Evolutionary conservation across 2,888 invertebrate genomes (phyloP).

Genomic region (Cantharis lateralis): DNA sequence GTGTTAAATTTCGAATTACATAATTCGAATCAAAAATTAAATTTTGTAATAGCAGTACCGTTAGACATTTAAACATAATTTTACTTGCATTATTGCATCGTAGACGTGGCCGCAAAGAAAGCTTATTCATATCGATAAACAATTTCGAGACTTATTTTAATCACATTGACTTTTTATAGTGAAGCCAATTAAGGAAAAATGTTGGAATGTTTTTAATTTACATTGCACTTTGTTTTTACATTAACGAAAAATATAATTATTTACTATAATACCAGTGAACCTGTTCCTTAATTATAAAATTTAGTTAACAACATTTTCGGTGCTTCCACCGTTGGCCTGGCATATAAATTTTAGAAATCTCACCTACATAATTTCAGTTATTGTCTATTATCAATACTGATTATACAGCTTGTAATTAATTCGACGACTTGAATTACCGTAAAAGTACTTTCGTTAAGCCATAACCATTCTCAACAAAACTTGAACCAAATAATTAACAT

Average conservation of each 20-base stretch:
- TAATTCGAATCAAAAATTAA: background rate
- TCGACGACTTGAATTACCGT: background rate
- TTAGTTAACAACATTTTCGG: no score
- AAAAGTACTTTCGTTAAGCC: background rate
- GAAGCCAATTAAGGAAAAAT: background rate
- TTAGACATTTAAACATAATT: background rate
- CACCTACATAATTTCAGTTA: no score
- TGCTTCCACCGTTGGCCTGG: no score
- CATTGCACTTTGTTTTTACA: background rate
- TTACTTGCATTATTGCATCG: background rate
- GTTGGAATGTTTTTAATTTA: background rate
- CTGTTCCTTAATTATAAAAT: background rate
- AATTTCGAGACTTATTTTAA: background rate
- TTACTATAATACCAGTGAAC: background rate
- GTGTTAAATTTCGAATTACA: background rate
- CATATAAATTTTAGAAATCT: background rate
- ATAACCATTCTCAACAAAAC: background rate
- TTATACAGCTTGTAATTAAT: no score
- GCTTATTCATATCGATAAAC: background rate
- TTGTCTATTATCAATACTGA: no score
- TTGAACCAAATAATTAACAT: background rate
- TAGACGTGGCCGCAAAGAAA: background rate
- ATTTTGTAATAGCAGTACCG: background rate
- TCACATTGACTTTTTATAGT: background rate
- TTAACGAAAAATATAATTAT: background rate